Base-by-base conservation (phyloP, 2,797 vertebrate species). In the Neomorphus geoffroyi region DNA sequence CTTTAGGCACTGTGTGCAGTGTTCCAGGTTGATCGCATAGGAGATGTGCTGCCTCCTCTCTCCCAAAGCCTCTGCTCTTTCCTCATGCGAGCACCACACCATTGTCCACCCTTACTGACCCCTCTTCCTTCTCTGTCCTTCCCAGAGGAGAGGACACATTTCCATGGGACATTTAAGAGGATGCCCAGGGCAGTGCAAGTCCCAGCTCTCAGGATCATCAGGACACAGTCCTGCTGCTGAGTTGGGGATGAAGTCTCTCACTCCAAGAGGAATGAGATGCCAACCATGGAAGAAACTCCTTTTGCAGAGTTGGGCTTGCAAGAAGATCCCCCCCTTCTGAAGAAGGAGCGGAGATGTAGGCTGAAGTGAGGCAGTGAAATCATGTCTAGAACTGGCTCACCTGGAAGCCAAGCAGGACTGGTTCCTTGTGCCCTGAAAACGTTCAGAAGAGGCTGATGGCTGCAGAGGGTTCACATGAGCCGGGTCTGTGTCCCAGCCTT, bases 381-480 rank as follows among this genome's bases (percentile, higher is more conserved):
- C 21, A 16, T 61, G n/a, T 83, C 53, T 48, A 74, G 72, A 82
- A 37, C 50, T 56, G 43, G 17, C 39, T 74, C 35, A 41, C 27
- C 11, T 22, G 69, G 41, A 65, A 43, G 41, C 30, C 48, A 67
- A n/a, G 19, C 2, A 13, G 81, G 37, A 67, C 58, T 54, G 51
- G 17, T 6, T 5, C 27, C 9, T 35, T 43, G 1, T 19, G 12
- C 58, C 19, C 86, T 78, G n/a, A 65, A 77, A 66, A 54, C 46
- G 37, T 26, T 58, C 26, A 53, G 1, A 62, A 77, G n/a, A 17
- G 57, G 26, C 3, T n/a, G 22, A 54, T 6, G 13, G 19, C 37
- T 46, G 23, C 8, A 9, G 73, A 66, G 27, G 12, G 7, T 69
- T 27, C 3, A 1, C 22, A 13, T 0, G 0, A 79, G 45, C 39